Percentiles rank a stretch among this genome's conserved stretches.
These are phyloP conservation scores for Crossoptilon crossoptilon DNA, from an alignment of 2,797 vertebrate genomes.

Conservation along the genomic window DNA sequence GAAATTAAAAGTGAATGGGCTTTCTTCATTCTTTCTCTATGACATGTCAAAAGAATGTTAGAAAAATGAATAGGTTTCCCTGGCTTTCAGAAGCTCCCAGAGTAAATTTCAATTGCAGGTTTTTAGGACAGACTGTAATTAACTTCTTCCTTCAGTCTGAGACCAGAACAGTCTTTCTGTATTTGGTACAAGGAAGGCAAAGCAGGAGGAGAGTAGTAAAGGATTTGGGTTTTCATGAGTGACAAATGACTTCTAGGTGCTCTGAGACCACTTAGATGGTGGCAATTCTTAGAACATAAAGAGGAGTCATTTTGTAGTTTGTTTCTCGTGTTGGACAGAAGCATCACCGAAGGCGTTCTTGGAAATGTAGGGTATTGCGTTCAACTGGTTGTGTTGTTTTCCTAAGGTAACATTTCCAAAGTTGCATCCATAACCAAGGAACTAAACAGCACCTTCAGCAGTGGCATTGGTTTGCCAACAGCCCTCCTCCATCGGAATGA, in stretches of 20 bases:
- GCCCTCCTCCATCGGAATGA: accelerated
- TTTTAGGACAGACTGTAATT: slow-evolving; percentile 58
- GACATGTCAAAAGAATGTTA: slow-evolving; percentile 37
- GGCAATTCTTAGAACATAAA: background rate
- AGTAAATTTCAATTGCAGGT: slow-evolving; percentile 45
- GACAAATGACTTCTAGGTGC: slow-evolving; percentile 34
- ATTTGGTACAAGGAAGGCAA: slow-evolving; percentile 42
- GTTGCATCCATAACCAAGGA: background rate
- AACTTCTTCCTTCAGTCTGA: slow-evolving; percentile 48
- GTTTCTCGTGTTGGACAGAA: background rate
- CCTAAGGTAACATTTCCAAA: background rate
- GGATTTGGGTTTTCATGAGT: slow-evolving; percentile 58
- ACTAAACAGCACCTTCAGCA: background rate
- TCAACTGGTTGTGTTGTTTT: background rate
- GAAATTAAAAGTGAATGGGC: slow-evolving; percentile 56
- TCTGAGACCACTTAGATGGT: background rate
- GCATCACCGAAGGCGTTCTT: background rate
- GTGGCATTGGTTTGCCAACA: background rate
- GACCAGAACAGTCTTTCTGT: slow-evolving; percentile 50
- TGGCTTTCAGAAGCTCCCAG: slow-evolving; percentile 18
- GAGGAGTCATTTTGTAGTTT: background rate
- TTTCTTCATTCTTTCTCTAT: slow-evolving; percentile 44
- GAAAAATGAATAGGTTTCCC: slow-evolving; percentile 19
- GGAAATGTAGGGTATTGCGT: background rate
- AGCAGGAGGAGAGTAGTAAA: slow-evolving; percentile 37